These are phyloP conservation scores for Thecophora atra DNA, from an alignment of 2,888 invertebrate genomes.

Conservation along the genomic window DNA sequence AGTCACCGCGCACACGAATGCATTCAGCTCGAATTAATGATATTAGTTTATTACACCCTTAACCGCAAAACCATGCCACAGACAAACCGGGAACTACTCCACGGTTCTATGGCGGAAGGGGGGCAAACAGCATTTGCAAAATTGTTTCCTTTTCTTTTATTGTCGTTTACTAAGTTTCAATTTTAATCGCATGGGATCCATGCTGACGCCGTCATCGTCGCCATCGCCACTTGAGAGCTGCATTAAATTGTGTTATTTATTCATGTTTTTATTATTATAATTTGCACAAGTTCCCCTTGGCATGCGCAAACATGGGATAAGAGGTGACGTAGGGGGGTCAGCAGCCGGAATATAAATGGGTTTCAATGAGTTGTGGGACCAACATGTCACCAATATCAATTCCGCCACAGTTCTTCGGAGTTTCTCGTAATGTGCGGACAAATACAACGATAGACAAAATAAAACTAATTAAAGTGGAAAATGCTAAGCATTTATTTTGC, in stretches of 20 bases:
- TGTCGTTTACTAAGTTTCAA: slow-evolving; percentile 6
- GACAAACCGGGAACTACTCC: slow-evolving; percentile 24
- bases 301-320: background rate
- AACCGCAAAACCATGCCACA: slow-evolving; percentile 37
- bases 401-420: background rate
- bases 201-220: slow-evolving; percentile 2
- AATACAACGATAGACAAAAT: background rate
- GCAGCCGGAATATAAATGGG: background rate
- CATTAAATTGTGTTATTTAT: slow-evolving; percentile 27
- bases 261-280: slow-evolving; percentile 19
- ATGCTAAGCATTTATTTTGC: background rate
- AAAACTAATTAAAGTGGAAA: background rate
- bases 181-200: slow-evolving; percentile 16
- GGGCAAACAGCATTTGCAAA: slow-evolving; percentile 26
- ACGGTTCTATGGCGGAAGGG: background rate
- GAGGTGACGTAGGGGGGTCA: background rate
- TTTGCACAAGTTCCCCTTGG: background rate
- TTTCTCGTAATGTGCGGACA: background rate
- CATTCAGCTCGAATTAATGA: slow-evolving; percentile 40
- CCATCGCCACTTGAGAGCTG: slow-evolving; percentile 5
- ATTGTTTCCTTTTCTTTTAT: slow-evolving; percentile 8
- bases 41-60: slow-evolving; percentile 43
- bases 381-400: slow-evolving; percentile 5
- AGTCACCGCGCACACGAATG: background rate
- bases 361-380: background rate